A percentile compares a stretch with the other conserved stretches of the same genome.
These are phyloP conservation scores for Trichosurus vulpecula DNA, from an alignment of 2,797 vertebrate species.

Conservation along the genomic window DNA sequence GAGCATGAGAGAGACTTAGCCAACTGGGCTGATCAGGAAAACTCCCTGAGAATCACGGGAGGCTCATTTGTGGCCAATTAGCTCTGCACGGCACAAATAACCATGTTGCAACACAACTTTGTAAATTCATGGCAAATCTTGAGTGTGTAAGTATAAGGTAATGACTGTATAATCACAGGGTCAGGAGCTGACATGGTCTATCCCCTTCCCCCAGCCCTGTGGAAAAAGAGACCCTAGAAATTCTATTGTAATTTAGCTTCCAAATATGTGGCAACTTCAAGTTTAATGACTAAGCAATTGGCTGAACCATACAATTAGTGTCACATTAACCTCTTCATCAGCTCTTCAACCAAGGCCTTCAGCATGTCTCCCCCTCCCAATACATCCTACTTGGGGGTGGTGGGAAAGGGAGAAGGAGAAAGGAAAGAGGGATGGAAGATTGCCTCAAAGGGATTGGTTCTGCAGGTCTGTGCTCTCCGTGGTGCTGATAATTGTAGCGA, in stretches of 20 bases:
- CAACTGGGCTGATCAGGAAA: constrained; percentile 30
- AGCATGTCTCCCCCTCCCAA: neutral
- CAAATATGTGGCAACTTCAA: constrained; percentile 67
- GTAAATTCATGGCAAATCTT: constrained; percentile 43
- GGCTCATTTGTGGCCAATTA: neutral
- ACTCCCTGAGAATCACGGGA: neutral
- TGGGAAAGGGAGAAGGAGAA: neutral
- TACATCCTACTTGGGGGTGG: neutral
- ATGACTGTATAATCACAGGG: neutral
- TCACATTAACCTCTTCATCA: constrained; percentile 64
- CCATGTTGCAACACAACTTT: neutral
- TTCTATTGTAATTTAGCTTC: constrained; percentile 60
- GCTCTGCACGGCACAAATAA: constrained; percentile 54
- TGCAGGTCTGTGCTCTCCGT: neutral
- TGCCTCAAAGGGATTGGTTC: neutral
- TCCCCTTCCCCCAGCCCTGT: constrained; percentile 56
- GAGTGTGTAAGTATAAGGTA: constrained; percentile 47
- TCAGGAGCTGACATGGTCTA: constrained; percentile 59
- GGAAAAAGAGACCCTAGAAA: constrained; percentile 59
- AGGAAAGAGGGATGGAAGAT: neutral
- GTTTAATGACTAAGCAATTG: constrained; percentile 64
- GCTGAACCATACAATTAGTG: constrained; percentile 56
- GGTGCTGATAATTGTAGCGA: neutral
- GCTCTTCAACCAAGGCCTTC: constrained; percentile 63
- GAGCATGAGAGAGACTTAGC: neutral